These are phyloP conservation scores for Alouatta palliata DNA, from an alignment of 2,113 vertebrate species.

Conservation along the genomic window DNA sequence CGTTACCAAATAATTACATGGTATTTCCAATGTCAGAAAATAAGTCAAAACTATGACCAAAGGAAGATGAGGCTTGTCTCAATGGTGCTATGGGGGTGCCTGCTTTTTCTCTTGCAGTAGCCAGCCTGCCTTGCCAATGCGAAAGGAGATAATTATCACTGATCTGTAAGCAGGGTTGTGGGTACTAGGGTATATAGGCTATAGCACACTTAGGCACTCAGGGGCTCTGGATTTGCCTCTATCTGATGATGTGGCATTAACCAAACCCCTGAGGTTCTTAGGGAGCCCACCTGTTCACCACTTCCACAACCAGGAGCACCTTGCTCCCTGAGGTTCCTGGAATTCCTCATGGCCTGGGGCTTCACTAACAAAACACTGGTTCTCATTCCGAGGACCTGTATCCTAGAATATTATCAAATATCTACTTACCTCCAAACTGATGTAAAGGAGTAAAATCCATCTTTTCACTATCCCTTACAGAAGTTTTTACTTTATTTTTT, in stretches of 20 bases:
- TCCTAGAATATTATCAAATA: neutral
- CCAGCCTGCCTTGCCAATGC: neutral
- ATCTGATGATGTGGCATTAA: neutral
- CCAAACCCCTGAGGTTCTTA: neutral
- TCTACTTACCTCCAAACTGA: neutral
- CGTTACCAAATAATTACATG: neutral
- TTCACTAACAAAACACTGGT: neutral
- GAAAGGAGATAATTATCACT: neutral
- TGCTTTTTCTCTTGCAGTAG: neutral
- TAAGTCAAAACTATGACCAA: neutral
- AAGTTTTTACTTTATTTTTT: neutral
- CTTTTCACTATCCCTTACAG: neutral
- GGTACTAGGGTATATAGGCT: no score
- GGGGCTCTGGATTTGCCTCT: neutral
- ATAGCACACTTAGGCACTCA: no score
- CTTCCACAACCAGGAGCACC: neutral
- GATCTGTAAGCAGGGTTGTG: neutral
- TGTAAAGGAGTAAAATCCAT: neutral
- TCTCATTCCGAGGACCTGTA: neutral
- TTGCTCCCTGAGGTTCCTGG: neutral
- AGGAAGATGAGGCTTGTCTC: neutral
- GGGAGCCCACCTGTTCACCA: neutral
- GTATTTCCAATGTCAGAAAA: neutral
- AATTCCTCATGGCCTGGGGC: neutral
- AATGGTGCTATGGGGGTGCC: neutral